Evolutionary conservation across 2,797 vertebrate genomes (phyloP).

Genomic region (Lepilemur ruficaudatus): DNA sequence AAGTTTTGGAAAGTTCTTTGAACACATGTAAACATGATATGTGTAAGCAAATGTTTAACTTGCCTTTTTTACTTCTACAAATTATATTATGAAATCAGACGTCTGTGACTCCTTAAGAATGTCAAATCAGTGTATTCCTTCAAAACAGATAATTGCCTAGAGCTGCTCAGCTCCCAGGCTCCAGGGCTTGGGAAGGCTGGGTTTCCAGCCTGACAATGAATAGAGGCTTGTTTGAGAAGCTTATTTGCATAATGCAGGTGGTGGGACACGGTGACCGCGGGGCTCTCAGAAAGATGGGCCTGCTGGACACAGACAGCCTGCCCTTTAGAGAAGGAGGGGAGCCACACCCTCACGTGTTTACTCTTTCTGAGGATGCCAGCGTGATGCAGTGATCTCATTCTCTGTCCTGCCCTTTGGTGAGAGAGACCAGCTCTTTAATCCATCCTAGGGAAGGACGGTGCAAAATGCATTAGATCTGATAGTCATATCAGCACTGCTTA

Average conservation of each 20-base stretch:
- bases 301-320: slow-evolving; percentile 40
- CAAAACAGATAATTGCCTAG: slow-evolving; percentile 86
- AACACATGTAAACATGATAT: slow-evolving; percentile 85
- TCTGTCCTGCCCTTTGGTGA: slow-evolving; percentile 61
- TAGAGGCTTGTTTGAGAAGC: slow-evolving; percentile 72
- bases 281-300: not conserved
- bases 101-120: slow-evolving; percentile 87
- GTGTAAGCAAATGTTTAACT: slow-evolving; percentile 86
- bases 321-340: slow-evolving; percentile 43
- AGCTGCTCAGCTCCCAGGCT: slow-evolving; percentile 81
- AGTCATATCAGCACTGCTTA: slow-evolving; percentile 61
- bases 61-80: slow-evolving; percentile 87
- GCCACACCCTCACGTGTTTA: not conserved
- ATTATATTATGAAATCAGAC: slow-evolving; percentile 87
- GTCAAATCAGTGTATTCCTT: slow-evolving; percentile 86
- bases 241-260: slow-evolving; percentile 74
- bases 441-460: slow-evolving; percentile 47
- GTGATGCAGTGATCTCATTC: slow-evolving; percentile 54
- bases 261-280: slow-evolving; percentile 51
- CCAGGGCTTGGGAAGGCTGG: slow-evolving; percentile 82
- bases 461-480: slow-evolving; percentile 78
- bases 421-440: slow-evolving; percentile 65
- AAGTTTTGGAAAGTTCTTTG: slow-evolving; percentile 87
- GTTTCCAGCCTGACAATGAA: slow-evolving; percentile 80
- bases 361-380: slow-evolving; percentile 16